Evolutionary conservation across 2,888 invertebrate genomes (phyloP).

Genomic region (Cordilura impudica): DNA sequence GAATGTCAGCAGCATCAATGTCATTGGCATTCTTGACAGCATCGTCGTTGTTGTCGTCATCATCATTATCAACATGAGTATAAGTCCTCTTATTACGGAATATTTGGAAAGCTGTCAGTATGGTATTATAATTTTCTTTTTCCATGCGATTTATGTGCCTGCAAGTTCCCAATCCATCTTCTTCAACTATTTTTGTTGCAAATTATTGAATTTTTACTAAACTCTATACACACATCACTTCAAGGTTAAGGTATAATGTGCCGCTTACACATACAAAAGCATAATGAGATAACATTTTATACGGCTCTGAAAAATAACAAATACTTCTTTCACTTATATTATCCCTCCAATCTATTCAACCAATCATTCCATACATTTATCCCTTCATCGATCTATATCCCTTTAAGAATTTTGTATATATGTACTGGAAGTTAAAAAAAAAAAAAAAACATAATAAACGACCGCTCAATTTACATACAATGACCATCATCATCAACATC

Average conservation of each 20-base stretch:
- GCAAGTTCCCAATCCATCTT: conserved; percentile 41
- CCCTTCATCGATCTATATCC: no score
- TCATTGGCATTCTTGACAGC: conserved; percentile 46
- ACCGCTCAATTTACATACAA: conserved; percentile 76
- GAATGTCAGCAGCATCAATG: conserved; percentile 44
- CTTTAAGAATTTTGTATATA: conserved; percentile 32
- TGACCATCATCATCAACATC: conserved; percentile 72
- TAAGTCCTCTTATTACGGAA: conserved; percentile 56
- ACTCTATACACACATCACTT: conserved; percentile 33
- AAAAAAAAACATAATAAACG: conserved; percentile 61
- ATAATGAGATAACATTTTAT: conserved; percentile 57
- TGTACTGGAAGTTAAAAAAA: conserved; percentile 57
- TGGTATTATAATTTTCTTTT: conserved; percentile 62
- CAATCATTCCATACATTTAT: conserved; percentile 14
- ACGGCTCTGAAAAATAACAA: conserved; percentile 7
- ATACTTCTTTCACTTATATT: conserved; percentile 72
- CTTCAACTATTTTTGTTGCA: conserved; percentile 56
- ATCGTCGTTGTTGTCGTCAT: conserved; percentile 22
- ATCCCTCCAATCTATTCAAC: conserved; percentile 41
- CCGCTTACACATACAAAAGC: conserved; percentile 52
- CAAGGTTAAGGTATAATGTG: conserved; percentile 45
- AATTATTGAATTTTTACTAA: conserved; percentile 66
- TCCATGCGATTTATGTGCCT: conserved; percentile 51
- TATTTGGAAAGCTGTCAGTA: conserved; percentile 58
- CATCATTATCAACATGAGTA: conserved; percentile 35